Conservation (phyloP, 1,140 invertebrate species). For the Hyles euphorbiae region DNA sequence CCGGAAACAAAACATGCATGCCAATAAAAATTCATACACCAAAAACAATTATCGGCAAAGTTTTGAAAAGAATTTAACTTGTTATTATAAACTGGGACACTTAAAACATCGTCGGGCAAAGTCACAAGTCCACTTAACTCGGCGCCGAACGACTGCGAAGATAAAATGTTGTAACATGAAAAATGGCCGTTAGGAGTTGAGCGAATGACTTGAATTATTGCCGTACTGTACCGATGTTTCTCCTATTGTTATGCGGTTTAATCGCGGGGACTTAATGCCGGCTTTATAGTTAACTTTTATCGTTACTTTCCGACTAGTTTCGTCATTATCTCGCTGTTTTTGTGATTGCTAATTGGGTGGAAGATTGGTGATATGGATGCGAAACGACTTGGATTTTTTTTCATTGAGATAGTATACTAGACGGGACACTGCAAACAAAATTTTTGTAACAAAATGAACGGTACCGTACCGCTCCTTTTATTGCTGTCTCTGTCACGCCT, state of each 20-base stretch:
- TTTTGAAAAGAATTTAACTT: background rate
- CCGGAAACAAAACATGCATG: background rate
- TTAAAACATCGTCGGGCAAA: slow-evolving; percentile 14
- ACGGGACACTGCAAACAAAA: too few species aligned
- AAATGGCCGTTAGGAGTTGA: slow-evolving; percentile 33
- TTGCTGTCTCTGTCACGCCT: too few species aligned
- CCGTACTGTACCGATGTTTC: slow-evolving; percentile 16
- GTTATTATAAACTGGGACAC: slow-evolving; percentile 7
- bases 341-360: too few species aligned
- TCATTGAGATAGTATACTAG: too few species aligned
- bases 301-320: too few species aligned
- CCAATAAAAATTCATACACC: background rate
- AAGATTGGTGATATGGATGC: too few species aligned
- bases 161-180: slow-evolving; percentile 44
- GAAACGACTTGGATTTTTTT: too few species aligned
- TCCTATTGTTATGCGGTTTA: slow-evolving; percentile 13
- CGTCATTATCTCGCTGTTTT: too few species aligned
- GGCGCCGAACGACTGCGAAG: slow-evolving; percentile 49
- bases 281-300: slow-evolving; percentile 10
- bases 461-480: too few species aligned
- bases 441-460: too few species aligned
- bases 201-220: slow-evolving; percentile 51
- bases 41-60: background rate
- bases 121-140: slow-evolving; percentile 58
- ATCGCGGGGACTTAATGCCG: slow-evolving; percentile 5